phyloP scores from a whole-genome alignment of 1,140 invertebrate species.

The Chironomus tepperi region DNA sequence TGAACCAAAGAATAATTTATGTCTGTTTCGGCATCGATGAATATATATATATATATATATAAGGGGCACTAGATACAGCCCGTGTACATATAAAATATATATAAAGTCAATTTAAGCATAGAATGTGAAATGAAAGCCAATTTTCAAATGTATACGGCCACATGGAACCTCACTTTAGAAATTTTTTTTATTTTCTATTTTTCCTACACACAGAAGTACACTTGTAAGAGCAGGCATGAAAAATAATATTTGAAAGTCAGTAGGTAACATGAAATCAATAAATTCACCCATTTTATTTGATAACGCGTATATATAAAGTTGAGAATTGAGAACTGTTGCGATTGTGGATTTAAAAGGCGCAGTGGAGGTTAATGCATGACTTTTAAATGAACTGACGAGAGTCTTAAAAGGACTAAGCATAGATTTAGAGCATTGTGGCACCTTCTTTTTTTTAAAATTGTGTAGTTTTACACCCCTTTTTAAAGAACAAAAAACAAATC shows the following conservation, averaged over 20 bases:
- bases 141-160: background rate
- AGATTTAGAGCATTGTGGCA: too few relatives aligned
- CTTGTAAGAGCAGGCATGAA: background rate
- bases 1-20: background rate
- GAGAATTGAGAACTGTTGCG: too few relatives aligned
- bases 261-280: background rate
- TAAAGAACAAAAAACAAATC: too few relatives aligned
- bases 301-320: background rate
- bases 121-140: too few relatives aligned
- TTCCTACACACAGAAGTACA: background rate
- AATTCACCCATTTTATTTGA: background rate
- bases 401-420: too few relatives aligned
- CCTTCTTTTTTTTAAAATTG: too few relatives aligned
- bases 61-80: too few relatives aligned
- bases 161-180: background rate
- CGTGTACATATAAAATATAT: background rate
- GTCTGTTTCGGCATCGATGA: background rate
- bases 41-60: too few relatives aligned
- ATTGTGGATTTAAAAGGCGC: too few relatives aligned
- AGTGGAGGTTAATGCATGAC: too few relatives aligned
- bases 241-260: background rate
- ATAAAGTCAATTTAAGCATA: background rate
- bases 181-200: background rate
- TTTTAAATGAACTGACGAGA: too few relatives aligned
- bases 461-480: too few relatives aligned